Evolutionary conservation across 2,797 vertebrate species (phyloP), one percentile per base, ranked within the genome.

Genomic region (Nasua narica): DNA sequence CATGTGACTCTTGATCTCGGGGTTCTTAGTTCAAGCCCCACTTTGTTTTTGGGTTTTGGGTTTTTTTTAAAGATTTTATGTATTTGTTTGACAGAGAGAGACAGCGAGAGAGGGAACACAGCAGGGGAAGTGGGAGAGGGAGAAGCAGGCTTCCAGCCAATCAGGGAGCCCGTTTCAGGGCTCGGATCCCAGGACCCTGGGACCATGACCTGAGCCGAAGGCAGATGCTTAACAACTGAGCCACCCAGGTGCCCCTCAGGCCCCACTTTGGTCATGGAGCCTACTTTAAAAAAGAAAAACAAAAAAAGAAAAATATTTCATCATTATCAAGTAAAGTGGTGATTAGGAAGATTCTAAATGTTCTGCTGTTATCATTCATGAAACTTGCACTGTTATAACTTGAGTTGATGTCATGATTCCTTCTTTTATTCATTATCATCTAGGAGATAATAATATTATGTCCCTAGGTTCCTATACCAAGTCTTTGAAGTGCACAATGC

Each of bases 231-330:
- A 12, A 58, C 25, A 11, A 27, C 25, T 58, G 56, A 58, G 25
- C 25, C 56, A 58, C 25, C 10, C 56, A 12, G 56, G 56, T 4
- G 10, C 25, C 23, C 10, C 56, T 67, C 4, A 35, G n/a, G 65
- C n/a, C 65, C 29, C n/a, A 67, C 9, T 35, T 35, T 67, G 65
- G 65, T n/a, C 18, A 67, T 21, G 65, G n/a, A 67, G n/a, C n/a
- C 65, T 35, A 67, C 9, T 67, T 35, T 32, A 16, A 62, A n/a
- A 32, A 62, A 62, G 6, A 32, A 58, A 58, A 58, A 25, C 27
- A 62, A 32, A 32, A 67, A 67, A 67, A 85, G 37, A n/a, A 76
- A 50, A 91, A 48, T 23, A 85, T 50, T 87, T 88, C 62, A 77
- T 87, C 27, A 62, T 29, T 62, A 50, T 54, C 69, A 78, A 91